Evolutionary conservation across 2,113 vertebrate genomes (phyloP), one percentile per base, ranked within the genome.

Genomic region (Pogona vitticeps): DNA sequence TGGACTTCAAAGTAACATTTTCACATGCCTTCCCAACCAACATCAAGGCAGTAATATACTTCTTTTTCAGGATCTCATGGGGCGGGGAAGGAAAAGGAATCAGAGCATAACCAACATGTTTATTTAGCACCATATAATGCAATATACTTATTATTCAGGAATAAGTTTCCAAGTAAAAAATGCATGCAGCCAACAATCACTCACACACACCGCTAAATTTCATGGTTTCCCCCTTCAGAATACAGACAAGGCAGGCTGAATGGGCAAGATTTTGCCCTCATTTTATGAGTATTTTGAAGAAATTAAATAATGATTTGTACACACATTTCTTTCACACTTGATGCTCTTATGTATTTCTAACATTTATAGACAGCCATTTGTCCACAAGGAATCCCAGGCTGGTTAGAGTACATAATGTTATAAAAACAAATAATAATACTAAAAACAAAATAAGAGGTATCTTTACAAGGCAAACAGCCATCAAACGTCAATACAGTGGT

Each of bases 21-120:
- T 31, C 40, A 31, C 88, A 90, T 89, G 83, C 67, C 73, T 85
- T 92, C 23, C n/a, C 28, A 73, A 70, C 13, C 38, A 73, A 73
- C 80, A 36, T 86, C 20, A 73, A 75, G 20, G 3, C 38, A 61
- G 18, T 7, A 81, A 70, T 68, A 59, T 3, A 26, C 10, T 83
- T 73, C 8, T 20, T 59, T 15, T 70, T 79, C 36, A n/a, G 40
- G 8, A 36, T n/a, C n/a, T 52, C 46, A 52, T 72, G 52, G 46
- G n/a, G 68, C 36, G 3, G 2, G 46, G 2, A 56, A 80, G 7
- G 33, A 8, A 58, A 33, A 36, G 23, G 67, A 68, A 81, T 18
- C 28, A 33, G 14, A 72, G 68, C 52, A 73, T 59, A 13, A 18
- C 46, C 14, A 26, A 38, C 21, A 28, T 31, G 7, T 58, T 38